phyloP scores from a whole-genome alignment of 2,113 vertebrate genomes.

The Neopipo cinnamomea region DNA sequence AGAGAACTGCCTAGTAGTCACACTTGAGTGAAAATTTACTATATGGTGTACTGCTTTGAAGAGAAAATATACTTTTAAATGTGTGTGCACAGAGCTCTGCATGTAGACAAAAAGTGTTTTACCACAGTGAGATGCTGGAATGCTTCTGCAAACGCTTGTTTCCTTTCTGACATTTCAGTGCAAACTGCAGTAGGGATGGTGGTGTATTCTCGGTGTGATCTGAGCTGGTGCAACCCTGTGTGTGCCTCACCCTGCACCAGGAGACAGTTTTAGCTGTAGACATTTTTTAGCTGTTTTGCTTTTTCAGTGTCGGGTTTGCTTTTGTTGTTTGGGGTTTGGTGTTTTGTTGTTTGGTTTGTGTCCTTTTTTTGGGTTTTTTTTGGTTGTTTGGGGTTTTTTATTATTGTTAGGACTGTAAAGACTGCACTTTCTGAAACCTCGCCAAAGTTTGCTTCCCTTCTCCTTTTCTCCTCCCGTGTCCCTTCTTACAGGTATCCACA shows the following conservation, averaged over 20 bases:
- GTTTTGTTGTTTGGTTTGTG: background rate
- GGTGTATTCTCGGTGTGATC: background rate
- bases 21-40: background rate
- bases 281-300: background rate
- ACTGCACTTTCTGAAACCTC: conserved; percentile 24
- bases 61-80: background rate
- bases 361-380: background rate
- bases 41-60: background rate
- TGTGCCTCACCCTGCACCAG: background rate
- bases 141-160: background rate
- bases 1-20: background rate
- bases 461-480: background rate
- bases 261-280: background rate
- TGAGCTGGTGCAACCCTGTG: background rate
- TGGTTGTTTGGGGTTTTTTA: background rate
- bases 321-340: background rate
- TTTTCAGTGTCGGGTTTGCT: background rate
- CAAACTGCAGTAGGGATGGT: background rate
- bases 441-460: conserved; percentile 27
- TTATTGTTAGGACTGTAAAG: background rate
- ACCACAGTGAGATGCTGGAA: background rate
- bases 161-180: background rate
- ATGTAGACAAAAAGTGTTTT: background rate
- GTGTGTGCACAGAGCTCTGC: conserved; percentile 4
- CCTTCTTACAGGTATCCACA: background rate